Evolutionary conservation across 2,888 invertebrate species (phyloP).

Genomic region (Coremacera marginata): DNA sequence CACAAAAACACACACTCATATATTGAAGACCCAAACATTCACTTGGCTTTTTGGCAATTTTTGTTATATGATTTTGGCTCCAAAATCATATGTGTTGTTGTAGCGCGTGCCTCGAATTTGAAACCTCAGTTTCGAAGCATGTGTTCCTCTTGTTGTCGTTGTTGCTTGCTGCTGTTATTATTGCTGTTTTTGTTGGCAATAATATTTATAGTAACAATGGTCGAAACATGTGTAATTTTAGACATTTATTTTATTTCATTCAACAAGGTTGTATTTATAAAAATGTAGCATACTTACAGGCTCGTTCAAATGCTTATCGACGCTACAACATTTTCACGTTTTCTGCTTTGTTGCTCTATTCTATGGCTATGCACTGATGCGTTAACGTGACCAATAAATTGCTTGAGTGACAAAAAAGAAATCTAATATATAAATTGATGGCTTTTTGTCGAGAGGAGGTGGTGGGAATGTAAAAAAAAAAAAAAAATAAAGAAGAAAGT

Average conservation of each 20-base stretch:
- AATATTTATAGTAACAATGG: conserved; percentile 39
- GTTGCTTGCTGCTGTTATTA: neutral
- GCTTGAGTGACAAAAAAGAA: neutral
- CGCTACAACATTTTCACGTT: too few relatives aligned
- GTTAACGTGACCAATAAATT: conserved; percentile 34
- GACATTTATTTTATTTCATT: conserved; percentile 35
- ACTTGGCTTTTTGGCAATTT: neutral
- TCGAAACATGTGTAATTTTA: conserved; percentile 35
- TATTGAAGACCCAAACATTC: neutral
- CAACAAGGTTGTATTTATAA: neutral
- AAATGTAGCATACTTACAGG: conserved; percentile 15
- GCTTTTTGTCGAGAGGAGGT: neutral
- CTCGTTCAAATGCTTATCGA: neutral
- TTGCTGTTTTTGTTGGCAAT: conserved; percentile 10
- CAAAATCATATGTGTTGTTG: conserved; percentile 1
- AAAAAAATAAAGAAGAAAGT: neutral
- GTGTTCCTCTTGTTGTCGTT: neutral
- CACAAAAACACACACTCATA: neutral
- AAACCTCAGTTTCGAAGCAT: conserved; percentile 1
- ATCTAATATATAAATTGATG: conserved; percentile 37
- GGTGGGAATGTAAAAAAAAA: too few relatives aligned
- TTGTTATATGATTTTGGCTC: neutral
- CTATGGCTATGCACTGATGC: neutral
- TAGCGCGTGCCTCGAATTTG: conserved; percentile 33
- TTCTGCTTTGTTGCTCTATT: neutral